Base-by-base conservation (phyloP, 2,888 invertebrate genomes). In the Acanthosoma haemorrhoidale region DNA sequence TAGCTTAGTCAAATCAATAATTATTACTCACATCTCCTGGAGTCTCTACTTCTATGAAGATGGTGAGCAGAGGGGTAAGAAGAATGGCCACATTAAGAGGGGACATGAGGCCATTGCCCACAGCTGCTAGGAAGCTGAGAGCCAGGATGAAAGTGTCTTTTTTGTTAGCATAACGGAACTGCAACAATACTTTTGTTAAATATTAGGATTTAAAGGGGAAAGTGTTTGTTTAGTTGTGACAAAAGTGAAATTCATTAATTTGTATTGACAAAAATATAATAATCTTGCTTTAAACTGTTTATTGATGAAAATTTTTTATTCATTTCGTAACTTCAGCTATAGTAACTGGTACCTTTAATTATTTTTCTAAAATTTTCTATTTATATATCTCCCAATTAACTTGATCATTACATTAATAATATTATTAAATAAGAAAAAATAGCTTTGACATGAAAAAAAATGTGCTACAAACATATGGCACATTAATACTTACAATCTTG, bases 21-120 rank as follows among this genome's bases (percentile, higher is more conserved):
- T n/a, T n/a, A n/a, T 18, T 18, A 41, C 41, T 41, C 18, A 41
- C 41, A 41, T 41, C 18, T 41, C 41, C 41, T 16, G 41, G 18
- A 11, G 18, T 59, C 32, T 59, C 59, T 3, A 16, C 59, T 59
- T 59, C 18, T 16, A 59, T 59, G 59, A 59, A 59, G 2, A 59
- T 15, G 9, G 59, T 16, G 1, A 59, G 16, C 16, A 32, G 15
- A 0, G 59, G 59, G 6, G 59, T 32, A n/a, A 84, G 84, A 74
- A 84, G 82, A 15, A 84, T 79, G 21, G 83, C 78, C 6, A 83
- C 81, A 39, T 84, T 77, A 0, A 82, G 75, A 0, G 84, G 84
- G 76, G 82, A 81, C 41, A 82, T 82, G 3, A 81, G 80, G 38
- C 84, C 84, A 73, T 82, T 81, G 8, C 79, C 76, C 2, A 80